Evolutionary conservation across 2,797 vertebrate genomes (phyloP), one percentile per base, ranked within the genome.

Genomic region (Oryzias sinensis): DNA sequence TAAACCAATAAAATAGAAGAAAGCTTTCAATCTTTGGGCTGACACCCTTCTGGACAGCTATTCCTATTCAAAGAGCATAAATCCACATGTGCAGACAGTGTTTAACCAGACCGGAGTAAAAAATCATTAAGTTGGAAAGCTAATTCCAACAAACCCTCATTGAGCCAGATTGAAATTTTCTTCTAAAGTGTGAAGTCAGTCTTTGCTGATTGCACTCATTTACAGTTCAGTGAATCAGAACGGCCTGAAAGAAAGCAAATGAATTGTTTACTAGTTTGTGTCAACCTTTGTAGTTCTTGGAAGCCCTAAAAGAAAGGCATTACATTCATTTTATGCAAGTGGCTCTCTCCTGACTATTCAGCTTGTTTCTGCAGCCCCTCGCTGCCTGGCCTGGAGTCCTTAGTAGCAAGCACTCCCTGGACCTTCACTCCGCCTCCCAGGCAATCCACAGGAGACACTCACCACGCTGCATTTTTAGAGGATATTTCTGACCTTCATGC

Each of bases 321-420:
- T 58, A 13, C 22, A 48, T 20, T 41, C 40, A 45, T 24, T 25
- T n/a, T 58, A 37, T 57, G 29, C 33, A 40, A 13, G n/a, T 22
- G 22, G 17, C 33, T 58, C 24, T 42, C 20, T 49, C 45, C 16
- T 17, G 46, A 48, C 41, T 25, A 33, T 59, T 25, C 14, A 18
- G 18, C 48, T 50, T 59, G 27, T 50, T 51, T 17, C 9, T 14
- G 24, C 25, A 46, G 13, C 43, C 16, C 41, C 49, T 49, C 33
- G 41, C 41, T 50, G 25, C 48, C 51, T 22, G 40, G 47, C n/a
- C 24, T 7, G 9, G 48, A 14, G 27, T 24, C n/a, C 40, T 33
- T 45, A 57, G 47, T 20, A 29, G 56, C n/a, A 22, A 29, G 56
- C n/a, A 40, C 56, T 59, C 24, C 16, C 22, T 11, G 24, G 6